Evolutionary conservation across 2,113 vertebrate genomes (phyloP).

Genomic region (Aegithalos caudatus): DNA sequence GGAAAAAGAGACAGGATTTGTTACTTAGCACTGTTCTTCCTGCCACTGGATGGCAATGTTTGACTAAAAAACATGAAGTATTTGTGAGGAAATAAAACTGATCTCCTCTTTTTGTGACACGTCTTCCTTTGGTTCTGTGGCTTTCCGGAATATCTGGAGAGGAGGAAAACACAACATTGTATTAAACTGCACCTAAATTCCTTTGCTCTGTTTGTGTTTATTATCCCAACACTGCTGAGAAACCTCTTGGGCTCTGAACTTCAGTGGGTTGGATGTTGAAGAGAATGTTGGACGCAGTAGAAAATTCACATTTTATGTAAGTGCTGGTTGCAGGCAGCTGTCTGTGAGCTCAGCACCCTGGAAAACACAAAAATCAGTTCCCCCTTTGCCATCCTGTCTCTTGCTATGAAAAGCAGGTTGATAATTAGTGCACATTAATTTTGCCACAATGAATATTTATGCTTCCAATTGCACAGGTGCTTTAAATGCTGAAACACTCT

Average conservation of each 20-base stretch:
- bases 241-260: neutral
- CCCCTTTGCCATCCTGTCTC: neutral
- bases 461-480: neutral
- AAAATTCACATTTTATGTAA: fast-evolving
- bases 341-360: neutral
- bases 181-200: neutral
- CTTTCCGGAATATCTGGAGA: neutral
- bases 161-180: neutral
- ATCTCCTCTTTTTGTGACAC: neutral
- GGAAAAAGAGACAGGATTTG: neutral
- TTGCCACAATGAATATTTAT: neutral
- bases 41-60: constrained; percentile 65
- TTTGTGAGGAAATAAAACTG: neutral
- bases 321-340: neutral
- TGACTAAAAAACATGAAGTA: neutral
- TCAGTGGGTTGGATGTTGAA: neutral
- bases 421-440: neutral
- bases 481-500: neutral
- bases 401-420: neutral
- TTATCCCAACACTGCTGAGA: neutral
- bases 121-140: neutral
- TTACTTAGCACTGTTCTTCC: neutral
- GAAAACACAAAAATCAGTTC: neutral
- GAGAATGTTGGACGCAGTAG: neutral
- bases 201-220: neutral